These are phyloP conservation scores for Masnerella sp. DNA, from an alignment of 2,888 invertebrate species.

Conservation along the genomic window DNA sequence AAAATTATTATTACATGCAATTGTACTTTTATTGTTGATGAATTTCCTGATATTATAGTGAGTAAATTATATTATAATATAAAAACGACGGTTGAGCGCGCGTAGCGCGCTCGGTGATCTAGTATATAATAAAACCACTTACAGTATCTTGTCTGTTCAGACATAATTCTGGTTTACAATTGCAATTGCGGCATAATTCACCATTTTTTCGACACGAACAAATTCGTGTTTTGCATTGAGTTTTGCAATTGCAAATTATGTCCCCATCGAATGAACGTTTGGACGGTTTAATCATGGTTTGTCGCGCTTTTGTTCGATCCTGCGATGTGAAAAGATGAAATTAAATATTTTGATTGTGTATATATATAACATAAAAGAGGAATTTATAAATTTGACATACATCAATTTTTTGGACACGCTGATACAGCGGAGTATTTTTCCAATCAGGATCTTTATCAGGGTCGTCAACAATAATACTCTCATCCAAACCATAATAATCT, in stretches of 20 bases:
- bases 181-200: constrained; percentile 79
- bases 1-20: no score
- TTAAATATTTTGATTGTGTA: neutral
- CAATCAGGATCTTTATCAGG: constrained; percentile 84
- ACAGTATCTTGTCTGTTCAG: constrained; percentile 67
- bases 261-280: constrained; percentile 82
- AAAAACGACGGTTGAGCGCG: no score
- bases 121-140: no score
- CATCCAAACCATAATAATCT: constrained; percentile 60
- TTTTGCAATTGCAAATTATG: constrained; percentile 82
- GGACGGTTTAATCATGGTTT: constrained; percentile 49
- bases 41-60: no score
- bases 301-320: constrained; percentile 59
- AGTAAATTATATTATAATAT: no score
- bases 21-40: no score
- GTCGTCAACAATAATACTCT: constrained; percentile 60
- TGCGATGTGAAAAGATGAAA: constrained; percentile 32
- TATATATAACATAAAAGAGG: neutral
- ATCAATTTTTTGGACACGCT: constrained; percentile 17
- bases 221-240: constrained; percentile 80
- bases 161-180: constrained; percentile 79
- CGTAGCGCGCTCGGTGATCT: no score
- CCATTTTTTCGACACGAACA: constrained; percentile 82
- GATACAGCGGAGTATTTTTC: constrained; percentile 82
- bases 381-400: constrained; percentile 11